phyloP scores from a whole-genome alignment of 2,113 vertebrate species.

The Hemibagrus wyckioides region DNA sequence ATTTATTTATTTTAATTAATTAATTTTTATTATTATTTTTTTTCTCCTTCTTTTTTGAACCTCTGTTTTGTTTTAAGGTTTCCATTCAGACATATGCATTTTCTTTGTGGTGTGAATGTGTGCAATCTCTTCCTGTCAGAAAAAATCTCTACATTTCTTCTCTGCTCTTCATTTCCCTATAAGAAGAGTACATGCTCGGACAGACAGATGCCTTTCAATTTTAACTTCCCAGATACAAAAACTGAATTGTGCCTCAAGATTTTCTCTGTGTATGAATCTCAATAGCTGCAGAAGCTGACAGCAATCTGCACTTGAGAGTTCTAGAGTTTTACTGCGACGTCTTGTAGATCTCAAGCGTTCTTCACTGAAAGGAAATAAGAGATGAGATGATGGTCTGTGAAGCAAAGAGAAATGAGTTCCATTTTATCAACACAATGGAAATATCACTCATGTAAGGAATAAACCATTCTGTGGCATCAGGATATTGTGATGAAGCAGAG shows the following conservation, averaged over 20 bases:
- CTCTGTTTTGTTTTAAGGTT: neutral
- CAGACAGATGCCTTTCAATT: neutral
- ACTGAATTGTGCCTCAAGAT: neutral
- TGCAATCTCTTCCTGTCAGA: neutral
- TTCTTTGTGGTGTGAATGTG: neutral
- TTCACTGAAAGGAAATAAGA: neutral
- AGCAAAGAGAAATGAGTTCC: neutral
- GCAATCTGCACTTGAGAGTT: neutral
- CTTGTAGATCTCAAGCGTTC: neutral
- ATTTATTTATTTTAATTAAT: no score
- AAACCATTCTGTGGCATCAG: neutral
- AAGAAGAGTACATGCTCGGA: neutral
- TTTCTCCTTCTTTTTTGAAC: neutral
- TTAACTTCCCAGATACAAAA: neutral
- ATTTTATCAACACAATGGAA: neutral
- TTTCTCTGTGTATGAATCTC: neutral
- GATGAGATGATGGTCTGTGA: neutral
- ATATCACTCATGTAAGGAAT: neutral
- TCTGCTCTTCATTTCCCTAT: neutral
- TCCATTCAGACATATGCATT: neutral
- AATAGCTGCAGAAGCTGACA: no score
- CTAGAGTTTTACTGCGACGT: neutral
- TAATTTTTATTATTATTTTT: no score
- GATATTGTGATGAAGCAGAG: no score
- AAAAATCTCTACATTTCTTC: neutral